These are phyloP conservation scores for Euwallacea fornicatus DNA, from an alignment of 1,140 invertebrate species.

Conservation along the genomic window DNA sequence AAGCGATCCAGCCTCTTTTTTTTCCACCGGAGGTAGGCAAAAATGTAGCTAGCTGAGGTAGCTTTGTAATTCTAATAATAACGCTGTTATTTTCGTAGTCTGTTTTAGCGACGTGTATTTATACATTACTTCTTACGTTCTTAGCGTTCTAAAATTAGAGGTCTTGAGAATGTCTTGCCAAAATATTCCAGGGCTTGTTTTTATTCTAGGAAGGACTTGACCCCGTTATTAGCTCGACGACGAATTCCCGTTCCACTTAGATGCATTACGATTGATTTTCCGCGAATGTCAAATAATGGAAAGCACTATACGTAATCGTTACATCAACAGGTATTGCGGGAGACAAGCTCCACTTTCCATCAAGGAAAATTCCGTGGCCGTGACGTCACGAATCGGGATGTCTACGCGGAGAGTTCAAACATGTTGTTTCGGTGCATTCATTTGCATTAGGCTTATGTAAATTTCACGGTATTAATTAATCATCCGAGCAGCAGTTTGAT, in stretches of 20 bases:
- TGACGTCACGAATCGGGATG: too few relatives aligned
- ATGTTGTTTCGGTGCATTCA: too few relatives aligned
- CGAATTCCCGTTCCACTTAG: conserved; percentile 8
- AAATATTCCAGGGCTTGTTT: conserved; percentile 36
- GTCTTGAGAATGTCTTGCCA: conserved; percentile 36
- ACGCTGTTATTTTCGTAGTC: conserved; percentile 33
- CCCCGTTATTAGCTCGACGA: conserved; percentile 20
- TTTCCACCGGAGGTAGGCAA: conserved; percentile 18
- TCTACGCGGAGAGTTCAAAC: too few relatives aligned
- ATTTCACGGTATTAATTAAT: too few relatives aligned
- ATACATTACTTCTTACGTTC: conserved; percentile 37
- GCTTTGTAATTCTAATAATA: conserved; percentile 36
- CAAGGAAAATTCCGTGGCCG: too few relatives aligned
- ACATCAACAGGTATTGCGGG: background rate
- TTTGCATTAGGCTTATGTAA: too few relatives aligned
- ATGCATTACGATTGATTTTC: conserved; percentile 8
- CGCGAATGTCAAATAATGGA: conserved; percentile 1
- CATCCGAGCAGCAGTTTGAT: too few relatives aligned
- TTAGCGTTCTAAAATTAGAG: conserved; percentile 33
- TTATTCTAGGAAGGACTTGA: conserved; percentile 39
- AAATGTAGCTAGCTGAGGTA: conserved; percentile 29
- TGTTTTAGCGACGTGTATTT: conserved; percentile 28
- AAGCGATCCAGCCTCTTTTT: conserved; percentile 10
- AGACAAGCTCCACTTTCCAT: too few relatives aligned
- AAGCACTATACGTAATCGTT: background rate